Evolutionary conservation across 2,888 invertebrate species (phyloP), one percentile per base, ranked within the genome.

Genomic region (Pocota personata): DNA sequence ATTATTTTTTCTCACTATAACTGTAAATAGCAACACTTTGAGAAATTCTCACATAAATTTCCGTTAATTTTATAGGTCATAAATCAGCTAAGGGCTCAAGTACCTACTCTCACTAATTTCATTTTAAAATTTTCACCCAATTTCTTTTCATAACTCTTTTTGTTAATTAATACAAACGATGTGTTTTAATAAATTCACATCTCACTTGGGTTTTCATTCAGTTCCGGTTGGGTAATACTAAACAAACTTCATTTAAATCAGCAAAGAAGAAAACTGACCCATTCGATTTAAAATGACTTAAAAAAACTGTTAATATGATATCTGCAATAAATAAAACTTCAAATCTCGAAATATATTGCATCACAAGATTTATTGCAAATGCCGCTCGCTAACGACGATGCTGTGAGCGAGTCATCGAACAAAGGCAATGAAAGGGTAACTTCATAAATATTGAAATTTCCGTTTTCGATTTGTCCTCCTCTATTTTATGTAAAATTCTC

Each of bases 401-500:
- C 8, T 19, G 0, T 27, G 12, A 30, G 14, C 57, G 14, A 46
- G 48, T 50, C 58, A 60, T 37, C 72, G n/a, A 48, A 19, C 57
- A 32, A 57, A 30, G n/a, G 8, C 46, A 71, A 32, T 32, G 30
- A 30, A 57, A 62, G 60, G 14, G 16, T 32, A 64, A 35, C 24
- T 60, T 75, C 24, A 76, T 82, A 37, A 67, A 80, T 73, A 80
- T 80, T 73, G n/a, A 73, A 21, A 48, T 14, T 19, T 30, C 7
- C 10, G n/a, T 40, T 66, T 55, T 62, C 6, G 4, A 40, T 35
- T 69, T 69, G 52, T 76, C 43, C 43, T 57, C 24, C 16, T n/a
- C n/a, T 43, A 37, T 67, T 37, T 43, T 55, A 62, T 80, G 60
- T 67, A 62, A 69, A 67, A 52, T 67, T 66, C 73, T 21, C 32